These are phyloP conservation scores for Agrochola macilenta DNA, from an alignment of 2,888 invertebrate genomes.

Conservation along the genomic window DNA sequence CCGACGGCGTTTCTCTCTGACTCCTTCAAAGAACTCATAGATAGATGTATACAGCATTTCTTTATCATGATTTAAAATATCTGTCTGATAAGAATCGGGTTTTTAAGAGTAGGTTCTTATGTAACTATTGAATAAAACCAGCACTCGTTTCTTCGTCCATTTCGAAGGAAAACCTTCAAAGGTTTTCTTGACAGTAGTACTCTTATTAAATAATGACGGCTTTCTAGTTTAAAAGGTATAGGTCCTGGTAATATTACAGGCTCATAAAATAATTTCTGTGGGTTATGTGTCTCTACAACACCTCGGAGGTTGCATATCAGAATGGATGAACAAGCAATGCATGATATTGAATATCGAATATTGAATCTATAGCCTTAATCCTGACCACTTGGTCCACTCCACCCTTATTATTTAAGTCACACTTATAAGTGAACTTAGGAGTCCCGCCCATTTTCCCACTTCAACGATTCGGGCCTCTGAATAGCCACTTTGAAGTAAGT, in stretches of 20 bases:
- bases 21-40: slow-evolving; percentile 66
- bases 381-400: slow-evolving; percentile 4
- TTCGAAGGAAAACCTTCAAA: neutral
- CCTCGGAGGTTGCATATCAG: neutral
- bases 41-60: slow-evolving; percentile 50
- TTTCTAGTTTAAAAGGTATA: neutral
- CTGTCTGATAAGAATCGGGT: slow-evolving; percentile 4
- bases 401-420: slow-evolving; percentile 5
- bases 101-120: neutral
- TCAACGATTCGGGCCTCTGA: slow-evolving; percentile 34
- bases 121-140: neutral
- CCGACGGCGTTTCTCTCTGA: slow-evolving; percentile 71
- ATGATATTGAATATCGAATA: too few relatives aligned
- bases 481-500: slow-evolving; percentile 52
- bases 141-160: neutral
- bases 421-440: slow-evolving; percentile 39
- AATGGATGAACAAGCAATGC: neutral
- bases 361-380: neutral
- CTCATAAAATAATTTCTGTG: neutral
- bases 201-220: neutral
- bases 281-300: neutral
- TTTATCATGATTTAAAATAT: slow-evolving; percentile 35
- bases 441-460: slow-evolving; percentile 53
- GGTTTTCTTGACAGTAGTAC: neutral
- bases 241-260: neutral